These are phyloP conservation scores for Cephus pygmeus DNA, from an alignment of 2,888 invertebrate species.

Conservation along the genomic window DNA sequence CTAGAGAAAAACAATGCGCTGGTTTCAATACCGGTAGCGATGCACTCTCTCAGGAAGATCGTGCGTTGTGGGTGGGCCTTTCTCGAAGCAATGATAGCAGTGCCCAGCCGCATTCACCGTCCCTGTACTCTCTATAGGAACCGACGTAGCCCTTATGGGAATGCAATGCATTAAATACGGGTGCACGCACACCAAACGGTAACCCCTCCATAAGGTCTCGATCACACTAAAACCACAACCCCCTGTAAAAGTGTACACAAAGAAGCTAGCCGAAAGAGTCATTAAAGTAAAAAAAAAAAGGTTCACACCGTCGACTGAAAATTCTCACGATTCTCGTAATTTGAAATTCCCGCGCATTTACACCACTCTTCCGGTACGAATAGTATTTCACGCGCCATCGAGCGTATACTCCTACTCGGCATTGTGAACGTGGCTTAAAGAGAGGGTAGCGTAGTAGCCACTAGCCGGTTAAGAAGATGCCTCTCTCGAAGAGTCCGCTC, in stretches of 20 bases:
- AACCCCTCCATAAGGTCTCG: not conserved
- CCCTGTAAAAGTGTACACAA: not conserved
- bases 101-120: conserved; percentile 33
- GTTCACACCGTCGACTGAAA: not conserved
- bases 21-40: conserved; percentile 66
- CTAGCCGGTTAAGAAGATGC: conserved; percentile 50
- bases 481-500: conserved; percentile 29
- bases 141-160: conserved; percentile 54
- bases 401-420: conserved; percentile 9
- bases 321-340: not conserved
- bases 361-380: not conserved
- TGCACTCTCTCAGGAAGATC: conserved; percentile 49
- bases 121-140: conserved; percentile 34
- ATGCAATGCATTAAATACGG: conserved; percentile 56
- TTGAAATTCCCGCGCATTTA: not conserved
- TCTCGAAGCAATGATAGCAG: conserved; percentile 48
- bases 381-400: not conserved
- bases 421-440: conserved; percentile 45
- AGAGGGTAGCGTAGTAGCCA: conserved; percentile 47
- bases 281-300: not conserved
- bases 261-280: not conserved
- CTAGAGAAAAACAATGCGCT: conserved; percentile 63
- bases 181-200: conserved; percentile 44
- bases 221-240: not conserved
- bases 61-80: conserved; percentile 65